A percentile compares a stretch with the other conserved stretches of the same genome.
These are phyloP conservation scores for Drymodes brunneopygia DNA, from an alignment of 2,113 vertebrate species.

Conservation along the genomic window DNA sequence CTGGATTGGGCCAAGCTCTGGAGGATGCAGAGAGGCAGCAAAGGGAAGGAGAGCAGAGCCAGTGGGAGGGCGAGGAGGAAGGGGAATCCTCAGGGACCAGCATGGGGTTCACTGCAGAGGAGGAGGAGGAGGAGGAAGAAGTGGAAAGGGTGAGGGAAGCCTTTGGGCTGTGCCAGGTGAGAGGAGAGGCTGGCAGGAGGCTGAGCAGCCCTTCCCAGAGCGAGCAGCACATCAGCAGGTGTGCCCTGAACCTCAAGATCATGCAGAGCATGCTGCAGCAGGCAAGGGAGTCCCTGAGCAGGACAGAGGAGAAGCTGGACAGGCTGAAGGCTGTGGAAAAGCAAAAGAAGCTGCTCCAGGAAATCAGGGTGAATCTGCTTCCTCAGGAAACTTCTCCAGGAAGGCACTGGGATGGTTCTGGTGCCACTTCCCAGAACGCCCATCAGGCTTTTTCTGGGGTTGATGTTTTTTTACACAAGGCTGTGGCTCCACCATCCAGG, in stretches of 20 bases:
- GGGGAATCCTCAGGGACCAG: not conserved
- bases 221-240: conserved; percentile 54
- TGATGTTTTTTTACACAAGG: not conserved
- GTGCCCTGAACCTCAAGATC: conserved; percentile 64
- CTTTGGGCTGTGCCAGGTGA: not conserved
- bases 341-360: not conserved
- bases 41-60: not conserved
- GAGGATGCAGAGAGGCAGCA: not conserved
- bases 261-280: conserved; percentile 54
- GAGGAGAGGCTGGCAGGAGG: not conserved
- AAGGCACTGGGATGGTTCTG: not conserved
- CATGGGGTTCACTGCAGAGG: not conserved
- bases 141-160: not conserved
- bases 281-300: not conserved
- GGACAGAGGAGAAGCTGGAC: not conserved
- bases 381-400: not conserved
- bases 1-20: not conserved
- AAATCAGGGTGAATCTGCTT: not conserved
- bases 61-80: not conserved
- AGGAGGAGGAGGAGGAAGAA: not conserved
- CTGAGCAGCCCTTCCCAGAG: not conserved
- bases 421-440: not conserved
- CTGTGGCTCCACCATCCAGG: conserved; percentile 56
- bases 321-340: not conserved
- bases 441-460: not conserved